Base-by-base conservation (phyloP, 35 echinoderm and acorn worm species). In the Acanthaster planci region DNA sequence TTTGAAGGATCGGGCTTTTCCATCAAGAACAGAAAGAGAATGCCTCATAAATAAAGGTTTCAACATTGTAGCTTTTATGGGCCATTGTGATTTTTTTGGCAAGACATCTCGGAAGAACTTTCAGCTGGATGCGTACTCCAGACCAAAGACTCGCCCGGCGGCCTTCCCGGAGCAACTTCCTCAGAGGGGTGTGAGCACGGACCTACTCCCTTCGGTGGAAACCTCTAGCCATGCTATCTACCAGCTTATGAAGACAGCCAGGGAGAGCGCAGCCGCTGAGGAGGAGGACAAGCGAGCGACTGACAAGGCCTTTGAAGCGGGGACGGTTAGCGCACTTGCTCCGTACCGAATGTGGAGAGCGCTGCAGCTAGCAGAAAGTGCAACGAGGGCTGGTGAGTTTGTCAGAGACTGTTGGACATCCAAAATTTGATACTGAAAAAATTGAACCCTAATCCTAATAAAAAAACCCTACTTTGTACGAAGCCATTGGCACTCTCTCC, bases 311-410 rank as follows among this genome's bases (percentile, higher is more conserved):
- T 40, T 47, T 1, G 83, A 86, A 14, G 40, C 34, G 8, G 83
- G 82, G 4, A 67, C 32, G 6, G 40, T 44, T 2, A 88, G 76
- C 30, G 84, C 79, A 14, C n/a, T 78, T 9, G 90, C 86, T 5
- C 87, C 94, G 8, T 88, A 97, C 77, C 81, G 94, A 2, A 92
- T 97, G 90, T 90, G 85, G 86, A 89, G 86, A 55, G 86, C 94
- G 12, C 56, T 97, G 17, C 47, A 89, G 26, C 26, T 97, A 17
- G 47, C 86, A 26, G 30, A 85, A 55, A 86, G 86, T 29, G 81
- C 77, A 36, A 72, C 77, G 50, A 52, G 81, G 30, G 39, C 76
- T 15, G 35, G 84, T 79, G 23, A 29, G 42, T 19, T 80, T 50
- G n/a, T 4, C 4, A 18, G 18, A 5, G 60, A 67, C 7, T 35